Evolutionary conservation across 2,113 vertebrate species (phyloP).

Genomic region (Lucifuga dentata): DNA sequence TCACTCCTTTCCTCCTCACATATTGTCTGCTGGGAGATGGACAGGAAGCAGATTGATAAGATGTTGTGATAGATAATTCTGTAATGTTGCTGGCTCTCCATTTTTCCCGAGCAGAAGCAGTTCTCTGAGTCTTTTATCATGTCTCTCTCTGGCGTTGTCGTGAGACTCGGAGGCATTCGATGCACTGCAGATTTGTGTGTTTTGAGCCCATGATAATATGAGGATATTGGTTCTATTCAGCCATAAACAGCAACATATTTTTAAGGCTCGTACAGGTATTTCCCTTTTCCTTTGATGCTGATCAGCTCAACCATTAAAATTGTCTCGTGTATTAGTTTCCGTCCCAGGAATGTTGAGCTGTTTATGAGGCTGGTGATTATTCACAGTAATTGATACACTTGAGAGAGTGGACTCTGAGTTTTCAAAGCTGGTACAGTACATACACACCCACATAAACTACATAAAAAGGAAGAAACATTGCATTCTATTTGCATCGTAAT

Average conservation of each 20-base stretch:
- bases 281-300: slow-evolving; percentile 4
- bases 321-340: slow-evolving; percentile 10
- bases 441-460: slow-evolving; percentile 53
- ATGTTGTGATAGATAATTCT: slow-evolving; percentile 45
- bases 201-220: background rate
- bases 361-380: slow-evolving; percentile 31
- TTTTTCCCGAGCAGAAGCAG: slow-evolving; percentile 3
- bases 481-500: slow-evolving; percentile 75
- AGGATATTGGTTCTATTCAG: background rate
- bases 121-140: slow-evolving; percentile 5
- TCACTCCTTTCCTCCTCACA: slow-evolving; percentile 18
- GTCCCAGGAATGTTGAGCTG: slow-evolving; percentile 28
- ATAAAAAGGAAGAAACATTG: slow-evolving; percentile 57
- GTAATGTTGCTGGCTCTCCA: slow-evolving; percentile 20
- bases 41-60: slow-evolving; percentile 49
- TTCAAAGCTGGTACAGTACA: slow-evolving; percentile 45
- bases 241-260: background rate
- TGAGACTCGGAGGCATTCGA: slow-evolving; percentile 2
- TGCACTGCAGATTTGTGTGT: background rate
- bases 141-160: slow-evolving; percentile 9
- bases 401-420: slow-evolving; percentile 46
- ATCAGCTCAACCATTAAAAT: slow-evolving; percentile 26
- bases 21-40: background rate
- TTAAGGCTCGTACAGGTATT: background rate
- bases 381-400: slow-evolving; percentile 56